phyloP scores from a whole-genome alignment of 2,888 invertebrate genomes.

The Monoplex corrugatus region DNA sequence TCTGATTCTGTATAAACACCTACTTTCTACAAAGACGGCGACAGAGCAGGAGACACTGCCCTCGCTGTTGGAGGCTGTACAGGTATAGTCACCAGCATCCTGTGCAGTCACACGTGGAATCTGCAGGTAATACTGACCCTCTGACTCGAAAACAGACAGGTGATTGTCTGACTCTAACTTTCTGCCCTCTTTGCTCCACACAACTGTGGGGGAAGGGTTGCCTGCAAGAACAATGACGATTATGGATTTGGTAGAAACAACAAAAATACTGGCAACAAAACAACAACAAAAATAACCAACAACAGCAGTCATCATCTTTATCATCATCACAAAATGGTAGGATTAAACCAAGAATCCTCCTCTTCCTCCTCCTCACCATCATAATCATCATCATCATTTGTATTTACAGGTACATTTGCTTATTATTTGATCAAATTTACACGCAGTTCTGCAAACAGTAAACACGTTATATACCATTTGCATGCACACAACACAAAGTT shows the following conservation, averaged over 20 bases:
- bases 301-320: neutral
- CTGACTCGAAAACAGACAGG: conserved; percentile 58
- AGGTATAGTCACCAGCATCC: conserved; percentile 73
- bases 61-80: conserved; percentile 60
- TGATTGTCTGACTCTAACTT: conserved; percentile 57
- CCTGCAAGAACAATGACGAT: conserved; percentile 53
- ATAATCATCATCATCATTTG: no score
- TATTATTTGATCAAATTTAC: no score
- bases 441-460: no score
- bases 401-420: no score
- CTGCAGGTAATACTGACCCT: conserved; percentile 64
- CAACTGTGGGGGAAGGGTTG: conserved; percentile 66
- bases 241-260: neutral
- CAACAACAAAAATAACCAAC: no score
- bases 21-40: conserved; percentile 60
- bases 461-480: neutral
- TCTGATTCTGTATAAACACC: no score
- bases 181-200: conserved; percentile 75
- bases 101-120: conserved; percentile 58
- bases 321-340: no score
- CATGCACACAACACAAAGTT: neutral
- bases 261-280: no score
- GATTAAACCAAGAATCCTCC: no score
- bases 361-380: no score
- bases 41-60: conserved; percentile 62